Base-by-base conservation (phyloP, 1,140 invertebrate species). In the Carposina sasakii region DNA sequence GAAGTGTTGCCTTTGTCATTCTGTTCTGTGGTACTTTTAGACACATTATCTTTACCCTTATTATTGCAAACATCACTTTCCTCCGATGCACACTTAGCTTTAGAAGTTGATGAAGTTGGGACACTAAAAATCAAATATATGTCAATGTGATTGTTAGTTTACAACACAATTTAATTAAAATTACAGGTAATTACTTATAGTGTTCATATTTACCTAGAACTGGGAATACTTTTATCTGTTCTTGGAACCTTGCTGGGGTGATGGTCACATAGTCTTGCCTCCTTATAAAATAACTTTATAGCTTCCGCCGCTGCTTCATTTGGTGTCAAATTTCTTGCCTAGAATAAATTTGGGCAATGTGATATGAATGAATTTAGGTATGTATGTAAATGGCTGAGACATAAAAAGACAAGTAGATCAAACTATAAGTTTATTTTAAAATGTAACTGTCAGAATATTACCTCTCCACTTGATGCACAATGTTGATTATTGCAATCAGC, bases 231-330 rank as follows among this genome's bases (percentile, higher is more conserved):
- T 9, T 65, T 54, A 43, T 76, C 79, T 42, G 91, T 91, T 56
- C 89, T 85, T 24, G 91, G 87, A 37, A 93, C 89, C 89, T 94
- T 94, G 60, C 88, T 90, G 9, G 91, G 91, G 55, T 91, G 88
- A 49, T 85, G 86, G 71, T 95, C 93, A 81, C 94, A 97, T 16
- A 96, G 86, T 61, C 89, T 87, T 20, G 94, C 95, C 74, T 96
- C 94, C 70, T 92, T 88, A 30, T 92, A 92, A 71, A 95, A 95
- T 36, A 97, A 86, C 62, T 94, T 91, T 51, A 98, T 90, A 2
- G 96, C 95, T 63, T 93, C 89, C 10, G 92, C 92, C 19, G 96
- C 96, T 41, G 96, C 94, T 85, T 96, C 90, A 88, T 97, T 96
- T 57, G 93, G 91, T 17, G 92, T 91, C 49, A 95, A 84, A 67